Evolutionary conservation across 2,888 invertebrate genomes (phyloP), one percentile per base, ranked within the genome.

Genomic region (Camponotus fellah): DNA sequence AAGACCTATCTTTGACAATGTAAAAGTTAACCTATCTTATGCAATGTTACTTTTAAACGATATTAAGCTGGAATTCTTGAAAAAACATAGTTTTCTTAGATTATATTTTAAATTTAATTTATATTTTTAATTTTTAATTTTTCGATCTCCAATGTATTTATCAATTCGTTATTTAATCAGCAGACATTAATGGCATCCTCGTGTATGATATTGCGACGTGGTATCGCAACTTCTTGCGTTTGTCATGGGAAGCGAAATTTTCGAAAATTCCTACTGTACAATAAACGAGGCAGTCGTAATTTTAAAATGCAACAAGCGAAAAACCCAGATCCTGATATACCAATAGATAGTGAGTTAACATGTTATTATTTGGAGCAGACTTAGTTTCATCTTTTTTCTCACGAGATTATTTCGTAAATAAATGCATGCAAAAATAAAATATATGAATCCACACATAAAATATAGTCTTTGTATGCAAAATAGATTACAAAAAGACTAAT

Each of bases 211-310:
- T 91, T 95, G 84, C 94, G 93, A 87, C 94, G 96, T 85, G 88
- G 92, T 40, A 96, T 97, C 87, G 95, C 95, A 46, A 96, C 96
- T 0, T 95, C 96, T 1, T 92, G 95, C 2, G 88, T 92, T 8
- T 91, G 95, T 76, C 94, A 95, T 85, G 98, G 98, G 1, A 98
- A 98, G 95, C 96, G 97, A 87, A 98, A 98, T 95, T 98, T 98
- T 91, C 96, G 97, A 64, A 98, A 98, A 95, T 98, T 98, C 93
- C 95, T 96, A 2, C 92, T 97, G 0, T 96, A 96, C 53, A 97
- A 97, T 92, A 98, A 98, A 93, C 95, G 98, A 87, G 98, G 98
- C 2, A 96, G 97, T 2, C 95, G 95, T 86, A 91, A 95, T 5
- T 97, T 97, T 89, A 98, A 97, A 93, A 91, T 96, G 91, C 94